Evolutionary conservation across 2,113 vertebrate genomes (phyloP).

Genomic region (Oncorhynchus gorbuscha): DNA sequence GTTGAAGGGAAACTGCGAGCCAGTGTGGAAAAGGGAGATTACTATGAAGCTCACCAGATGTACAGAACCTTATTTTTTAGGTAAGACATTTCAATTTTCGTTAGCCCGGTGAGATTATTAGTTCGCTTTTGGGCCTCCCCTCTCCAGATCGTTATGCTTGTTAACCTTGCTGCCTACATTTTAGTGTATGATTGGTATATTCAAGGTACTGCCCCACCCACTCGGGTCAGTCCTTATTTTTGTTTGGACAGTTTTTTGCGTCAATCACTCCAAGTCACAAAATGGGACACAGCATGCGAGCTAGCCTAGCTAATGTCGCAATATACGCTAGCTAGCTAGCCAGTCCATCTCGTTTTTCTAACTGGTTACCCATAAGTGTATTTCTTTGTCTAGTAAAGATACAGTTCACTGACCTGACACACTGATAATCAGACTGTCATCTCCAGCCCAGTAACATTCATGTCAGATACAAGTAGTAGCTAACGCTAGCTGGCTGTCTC

Average conservation of each 20-base stretch:
- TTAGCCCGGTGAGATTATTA: conserved; percentile 12
- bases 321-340: conserved; percentile 11
- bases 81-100: conserved; percentile 61
- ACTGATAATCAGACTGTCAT: not conserved
- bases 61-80: conserved; percentile 97
- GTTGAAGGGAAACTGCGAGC: conserved; percentile 95
- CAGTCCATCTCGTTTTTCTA: not conserved
- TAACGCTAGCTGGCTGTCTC: no score
- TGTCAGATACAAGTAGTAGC: no score
- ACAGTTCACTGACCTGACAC: not conserved
- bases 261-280: conserved; percentile 49
- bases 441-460: not conserved
- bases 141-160: conserved; percentile 73
- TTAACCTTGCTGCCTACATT: conserved; percentile 50
- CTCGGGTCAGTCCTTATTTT: not conserved
- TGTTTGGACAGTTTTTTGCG: conserved; percentile 62
- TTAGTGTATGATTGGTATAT: conserved; percentile 53
- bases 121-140: conserved; percentile 52
- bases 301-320: conserved; percentile 23
- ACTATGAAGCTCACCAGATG: conserved; percentile 98
- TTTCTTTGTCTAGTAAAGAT: not conserved
- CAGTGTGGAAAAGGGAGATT: conserved; percentile 94
- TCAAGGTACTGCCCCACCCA: conserved; percentile 31
- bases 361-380: not conserved
- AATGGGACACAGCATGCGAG: conserved; percentile 8